Conservation (phyloP, 2,888 invertebrate species). For the Didymodactylos carnosus region DNA sequence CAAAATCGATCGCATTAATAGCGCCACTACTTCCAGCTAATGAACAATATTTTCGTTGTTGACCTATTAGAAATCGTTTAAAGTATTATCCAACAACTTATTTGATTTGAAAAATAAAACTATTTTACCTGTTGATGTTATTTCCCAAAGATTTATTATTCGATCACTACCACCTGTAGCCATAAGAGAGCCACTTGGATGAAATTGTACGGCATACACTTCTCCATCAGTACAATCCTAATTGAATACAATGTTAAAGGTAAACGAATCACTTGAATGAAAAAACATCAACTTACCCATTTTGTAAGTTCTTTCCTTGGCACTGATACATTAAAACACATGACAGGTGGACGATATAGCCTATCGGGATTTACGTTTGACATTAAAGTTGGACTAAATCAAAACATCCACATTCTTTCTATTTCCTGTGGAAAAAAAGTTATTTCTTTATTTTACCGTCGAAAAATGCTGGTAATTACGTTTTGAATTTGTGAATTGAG, state of each 20-base stretch:
- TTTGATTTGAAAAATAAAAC: too few species aligned
- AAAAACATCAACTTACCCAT: too few species aligned
- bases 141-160: constrained; percentile 87
- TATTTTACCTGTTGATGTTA: too few species aligned
- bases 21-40: constrained; percentile 81
- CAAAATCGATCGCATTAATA: constrained; percentile 86
- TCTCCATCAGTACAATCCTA: constrained; percentile 82
- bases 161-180: constrained; percentile 88
- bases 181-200: constrained; percentile 54
- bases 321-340: neutral
- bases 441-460: too few species aligned
- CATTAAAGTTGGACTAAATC: neutral
- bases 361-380: neutral
- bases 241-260: too few species aligned
- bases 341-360: neutral
- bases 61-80: constrained; percentile 13
- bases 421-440: too few species aligned
- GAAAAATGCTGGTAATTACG: too few species aligned
- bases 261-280: too few species aligned
- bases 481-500: neutral
- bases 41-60: constrained; percentile 33
- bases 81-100: too few species aligned
- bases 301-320: neutral
- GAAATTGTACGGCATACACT: constrained; percentile 84
- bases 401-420: too few species aligned